Percentiles rank a stretch among this genome's conserved stretches.
phyloP scores from a whole-genome alignment of 2,888 invertebrate species.

The Tipula lateralis region DNA sequence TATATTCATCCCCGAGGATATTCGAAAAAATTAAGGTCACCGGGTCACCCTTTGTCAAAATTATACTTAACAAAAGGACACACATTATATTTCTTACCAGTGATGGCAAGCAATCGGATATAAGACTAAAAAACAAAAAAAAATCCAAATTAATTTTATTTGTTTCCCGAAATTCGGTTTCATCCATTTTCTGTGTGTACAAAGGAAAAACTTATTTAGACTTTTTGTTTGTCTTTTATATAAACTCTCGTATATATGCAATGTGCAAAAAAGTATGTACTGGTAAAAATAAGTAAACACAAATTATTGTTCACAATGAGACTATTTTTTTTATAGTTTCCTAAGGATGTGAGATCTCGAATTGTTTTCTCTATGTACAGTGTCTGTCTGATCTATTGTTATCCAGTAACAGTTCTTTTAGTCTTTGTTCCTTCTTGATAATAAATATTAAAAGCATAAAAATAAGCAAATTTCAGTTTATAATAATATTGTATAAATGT shows the following conservation, averaged over 20 bases:
- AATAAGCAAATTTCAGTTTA: background rate
- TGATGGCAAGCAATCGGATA: background rate
- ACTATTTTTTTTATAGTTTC: slow-evolving; percentile 3
- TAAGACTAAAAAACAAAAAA: background rate
- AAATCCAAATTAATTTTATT: background rate
- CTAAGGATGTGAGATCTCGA: background rate
- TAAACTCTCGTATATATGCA: too few relatives aligned
- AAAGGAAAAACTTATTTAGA: slow-evolving; percentile 19
- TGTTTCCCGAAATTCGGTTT: background rate
- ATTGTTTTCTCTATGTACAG: background rate
- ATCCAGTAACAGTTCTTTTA: background rate
- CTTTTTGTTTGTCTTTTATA: background rate
- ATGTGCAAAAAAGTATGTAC: background rate
- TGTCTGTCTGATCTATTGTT: slow-evolving; percentile 24
- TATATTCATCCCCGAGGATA: too few relatives aligned
- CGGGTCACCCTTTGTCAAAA: background rate
- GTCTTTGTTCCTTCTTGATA: slow-evolving; percentile 3
- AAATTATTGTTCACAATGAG: slow-evolving; percentile 15
- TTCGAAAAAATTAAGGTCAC: background rate
- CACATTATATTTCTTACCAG: background rate
- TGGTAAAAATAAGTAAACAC: background rate
- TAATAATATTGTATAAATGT: background rate
- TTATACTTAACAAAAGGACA: background rate
- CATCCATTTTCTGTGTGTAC: background rate
- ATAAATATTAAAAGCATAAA: background rate